A percentile compares a stretch with the other conserved stretches of the same genome.
Conservation (phyloP, 64 coral and sea anemone species). For the Acropora yongei region DNA sequence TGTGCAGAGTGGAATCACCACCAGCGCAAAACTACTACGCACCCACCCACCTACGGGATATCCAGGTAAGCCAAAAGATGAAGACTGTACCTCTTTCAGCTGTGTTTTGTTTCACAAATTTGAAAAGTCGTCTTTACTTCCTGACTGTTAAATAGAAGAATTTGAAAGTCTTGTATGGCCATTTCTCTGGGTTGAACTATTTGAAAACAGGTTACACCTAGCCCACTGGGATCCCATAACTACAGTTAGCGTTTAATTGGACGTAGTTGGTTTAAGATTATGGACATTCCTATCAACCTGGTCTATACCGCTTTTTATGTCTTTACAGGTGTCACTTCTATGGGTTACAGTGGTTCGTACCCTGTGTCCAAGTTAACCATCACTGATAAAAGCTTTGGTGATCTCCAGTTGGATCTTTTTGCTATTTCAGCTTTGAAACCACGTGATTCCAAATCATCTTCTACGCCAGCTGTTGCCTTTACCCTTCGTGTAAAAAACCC, state of each 20-base stretch:
- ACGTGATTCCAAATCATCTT: constrained; percentile 77
- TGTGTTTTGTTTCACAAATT: too few relatives aligned
- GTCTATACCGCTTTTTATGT: not conserved
- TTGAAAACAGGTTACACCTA: too few relatives aligned
- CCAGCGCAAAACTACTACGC: constrained; percentile 61
- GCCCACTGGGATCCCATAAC: too few relatives aligned
- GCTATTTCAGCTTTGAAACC: constrained; percentile 78
- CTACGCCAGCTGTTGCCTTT: constrained; percentile 80
- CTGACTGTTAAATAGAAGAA: too few relatives aligned
- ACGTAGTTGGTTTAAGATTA: too few relatives aligned
- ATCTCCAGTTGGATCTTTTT: constrained; percentile 74
- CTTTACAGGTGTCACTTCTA: constrained; percentile 51
- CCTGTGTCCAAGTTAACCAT: constrained; percentile 79
- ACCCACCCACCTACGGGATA: constrained; percentile 76
- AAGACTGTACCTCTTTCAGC: not conserved
- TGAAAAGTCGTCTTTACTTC: too few relatives aligned
- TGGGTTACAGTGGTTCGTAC: constrained; percentile 82
- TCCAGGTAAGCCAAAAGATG: constrained; percentile 36
- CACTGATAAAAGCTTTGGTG: constrained; percentile 13
- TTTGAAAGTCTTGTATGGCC: too few relatives aligned
- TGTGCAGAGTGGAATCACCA: constrained; percentile 50
- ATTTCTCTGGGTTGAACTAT: too few relatives aligned
- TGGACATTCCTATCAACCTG: too few relatives aligned
- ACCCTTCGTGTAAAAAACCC: constrained; percentile 73
- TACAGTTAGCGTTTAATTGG: too few relatives aligned